These are phyloP conservation scores for Chromobotia macracanthus DNA, from an alignment of 2,797 vertebrate species.

Conservation along the genomic window DNA sequence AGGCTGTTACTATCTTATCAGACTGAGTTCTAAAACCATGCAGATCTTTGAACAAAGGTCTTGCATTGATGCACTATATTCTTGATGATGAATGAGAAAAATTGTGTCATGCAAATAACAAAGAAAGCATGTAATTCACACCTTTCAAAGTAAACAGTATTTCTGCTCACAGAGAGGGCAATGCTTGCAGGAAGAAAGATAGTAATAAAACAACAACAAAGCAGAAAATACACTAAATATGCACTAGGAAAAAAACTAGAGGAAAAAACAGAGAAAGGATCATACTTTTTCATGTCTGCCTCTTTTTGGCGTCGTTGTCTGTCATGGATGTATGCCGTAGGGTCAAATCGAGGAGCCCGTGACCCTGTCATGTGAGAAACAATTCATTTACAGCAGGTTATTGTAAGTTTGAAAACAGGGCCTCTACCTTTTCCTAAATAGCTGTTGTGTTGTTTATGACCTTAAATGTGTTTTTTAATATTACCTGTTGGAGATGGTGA, in stretches of 20 bases:
- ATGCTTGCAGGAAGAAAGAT: constrained; percentile 14
- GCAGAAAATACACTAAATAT: constrained; percentile 11
- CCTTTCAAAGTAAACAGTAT: constrained; percentile 48
- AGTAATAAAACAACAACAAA: constrained; percentile 14
- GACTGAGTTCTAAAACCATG: background rate
- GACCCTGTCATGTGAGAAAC: constrained; percentile 67
- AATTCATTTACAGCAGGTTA: background rate
- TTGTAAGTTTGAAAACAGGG: background rate
- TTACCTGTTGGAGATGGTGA: constrained; percentile 82
- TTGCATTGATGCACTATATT: background rate
- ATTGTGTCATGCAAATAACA: background rate
- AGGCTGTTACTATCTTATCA: background rate
- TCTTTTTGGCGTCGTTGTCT: constrained; percentile 83
- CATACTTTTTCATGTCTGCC: constrained; percentile 82
- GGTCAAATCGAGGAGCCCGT: constrained; percentile 82
- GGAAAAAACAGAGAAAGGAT: background rate
- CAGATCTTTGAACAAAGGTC: background rate
- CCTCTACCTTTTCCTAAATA: constrained; percentile 59
- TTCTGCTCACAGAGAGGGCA: constrained; percentile 44
- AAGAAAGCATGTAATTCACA: constrained; percentile 24
- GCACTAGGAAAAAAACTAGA: background rate
- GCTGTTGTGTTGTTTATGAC: background rate
- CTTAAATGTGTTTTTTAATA: background rate
- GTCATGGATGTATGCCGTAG: constrained; percentile 89
- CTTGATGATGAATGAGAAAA: background rate